Evolutionary conservation across 2,888 invertebrate species (phyloP).

Genomic region (Blastobasis adustella): DNA sequence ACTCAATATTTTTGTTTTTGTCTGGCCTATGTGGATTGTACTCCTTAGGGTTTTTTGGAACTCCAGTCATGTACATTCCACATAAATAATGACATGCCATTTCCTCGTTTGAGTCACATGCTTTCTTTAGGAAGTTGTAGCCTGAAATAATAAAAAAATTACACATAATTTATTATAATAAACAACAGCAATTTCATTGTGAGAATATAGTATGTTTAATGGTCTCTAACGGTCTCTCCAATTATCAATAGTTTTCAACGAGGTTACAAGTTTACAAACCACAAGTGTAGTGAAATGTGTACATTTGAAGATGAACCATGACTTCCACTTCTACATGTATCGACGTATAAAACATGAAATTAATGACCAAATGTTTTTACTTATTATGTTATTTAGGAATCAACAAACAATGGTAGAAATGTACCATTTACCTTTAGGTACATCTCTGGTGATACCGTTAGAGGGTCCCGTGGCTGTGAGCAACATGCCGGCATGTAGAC

Average conservation of each 20-base stretch:
- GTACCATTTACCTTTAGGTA: slow-evolving; percentile 66
- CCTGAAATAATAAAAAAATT: slow-evolving; percentile 39
- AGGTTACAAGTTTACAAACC: no score
- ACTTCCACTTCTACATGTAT: no score
- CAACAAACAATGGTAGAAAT: no score
- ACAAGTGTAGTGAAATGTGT: no score
- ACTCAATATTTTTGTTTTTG: slow-evolving; percentile 64
- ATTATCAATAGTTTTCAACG: no score
- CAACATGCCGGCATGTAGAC: slow-evolving; percentile 84
- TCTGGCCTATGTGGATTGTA: slow-evolving; percentile 50
- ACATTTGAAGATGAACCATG: no score
- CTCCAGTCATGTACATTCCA: slow-evolving; percentile 85
- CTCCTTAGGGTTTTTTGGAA: slow-evolving; percentile 73
- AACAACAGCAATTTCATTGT: not conserved
- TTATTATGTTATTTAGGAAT: no score
- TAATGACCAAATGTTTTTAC: no score
- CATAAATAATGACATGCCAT: slow-evolving; percentile 88
- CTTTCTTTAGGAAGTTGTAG: slow-evolving; percentile 75
- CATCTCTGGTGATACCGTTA: slow-evolving; percentile 70
- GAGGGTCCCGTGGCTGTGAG: slow-evolving; percentile 76
- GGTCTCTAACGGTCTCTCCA: no score
- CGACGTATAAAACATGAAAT: no score
- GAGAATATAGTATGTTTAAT: no score
- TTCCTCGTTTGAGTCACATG: slow-evolving; percentile 74
- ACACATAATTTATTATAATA: not conserved